Base-by-base conservation (phyloP, 1,140 invertebrate species). In the Caenorhabditis brenneri region DNA sequence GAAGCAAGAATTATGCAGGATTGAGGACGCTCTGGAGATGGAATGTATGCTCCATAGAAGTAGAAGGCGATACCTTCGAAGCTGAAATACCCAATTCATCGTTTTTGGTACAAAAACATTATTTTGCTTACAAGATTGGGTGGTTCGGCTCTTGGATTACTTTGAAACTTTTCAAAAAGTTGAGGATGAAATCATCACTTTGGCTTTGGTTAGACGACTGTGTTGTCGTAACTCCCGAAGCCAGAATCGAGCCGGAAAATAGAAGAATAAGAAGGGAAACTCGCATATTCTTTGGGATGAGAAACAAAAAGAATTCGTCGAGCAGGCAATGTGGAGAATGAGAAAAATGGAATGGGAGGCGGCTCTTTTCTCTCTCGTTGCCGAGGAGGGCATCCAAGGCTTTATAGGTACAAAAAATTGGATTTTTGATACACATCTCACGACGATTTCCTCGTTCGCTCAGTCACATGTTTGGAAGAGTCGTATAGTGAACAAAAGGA, bases 331-430 rank as follows among this genome's bases (percentile, higher is more conserved):
- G 12, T 9, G 53, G 24, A 27, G 10, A 19, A n/a, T 6, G 49
- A n/a, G 49, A n/a, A n/a, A n/a, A n/a, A n/a, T 16, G 49, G 49
- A 9, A 29, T 58, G 53, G 3, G 53, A 1, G 53, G 29, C 9
- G 53, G 27, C 16, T 22, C 24, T 58, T 58, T 22, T 29, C 24
- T 29, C n/a, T n/a, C n/a, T n/a, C n/a, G n/a, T n/a, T n/a, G n/a
- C n/a, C n/a, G 24, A 27, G 53, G 53, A 29, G 9, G 12, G 0
- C 27, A n/a, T 16, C n/a, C 6, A 51, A 10, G 5, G 22, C 12
- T 58, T 58, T 58, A 58, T 58, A 29, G 24, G 53, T 58, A 58
- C 53, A 58, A 58, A 29, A 51, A 51, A 51, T 51, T 51, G 49
- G 49, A 51, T 51, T 51, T 51, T 51, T 5, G 16, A 2, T 1